phyloP scores from a whole-genome alignment of 2,888 invertebrate species.

The Phaedon cochleariae region DNA sequence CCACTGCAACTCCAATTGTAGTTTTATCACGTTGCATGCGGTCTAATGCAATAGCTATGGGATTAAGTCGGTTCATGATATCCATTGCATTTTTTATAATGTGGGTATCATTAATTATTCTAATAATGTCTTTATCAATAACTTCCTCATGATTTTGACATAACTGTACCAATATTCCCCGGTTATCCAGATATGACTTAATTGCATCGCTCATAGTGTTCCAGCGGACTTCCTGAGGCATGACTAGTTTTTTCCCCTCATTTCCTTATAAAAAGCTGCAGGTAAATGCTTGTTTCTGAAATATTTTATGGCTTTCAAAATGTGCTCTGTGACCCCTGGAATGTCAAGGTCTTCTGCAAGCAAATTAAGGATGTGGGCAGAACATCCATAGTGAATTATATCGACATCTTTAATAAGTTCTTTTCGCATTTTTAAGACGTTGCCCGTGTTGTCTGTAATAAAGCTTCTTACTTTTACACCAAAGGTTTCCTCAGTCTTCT shows the following conservation, averaged over 20 bases:
- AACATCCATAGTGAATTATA: conserved; percentile 33
- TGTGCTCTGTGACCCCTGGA: conserved; percentile 16
- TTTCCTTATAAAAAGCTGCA: too few species aligned
- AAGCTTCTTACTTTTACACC: neutral
- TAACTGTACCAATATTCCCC: conserved; percentile 16
- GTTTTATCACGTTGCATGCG: too few species aligned
- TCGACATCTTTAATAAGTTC: neutral
- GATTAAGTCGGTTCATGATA: neutral
- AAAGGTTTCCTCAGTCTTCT: neutral
- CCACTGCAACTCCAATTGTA: too few species aligned
- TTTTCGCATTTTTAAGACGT: too few species aligned
- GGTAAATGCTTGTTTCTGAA: too few species aligned
- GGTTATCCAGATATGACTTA: neutral
- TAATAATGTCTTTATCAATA: conserved; percentile 17
- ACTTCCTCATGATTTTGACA: conserved; percentile 21
- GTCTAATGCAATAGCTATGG: too few species aligned
- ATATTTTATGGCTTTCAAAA: conserved; percentile 11
- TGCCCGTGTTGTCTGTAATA: conserved; percentile 5
- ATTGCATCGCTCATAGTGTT: too few species aligned
- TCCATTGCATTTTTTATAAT: neutral
- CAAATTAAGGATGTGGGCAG: conserved; percentile 22
- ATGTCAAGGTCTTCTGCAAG: conserved; percentile 17
- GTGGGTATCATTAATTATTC: conserved; percentile 21
- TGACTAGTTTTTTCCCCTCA: too few species aligned
- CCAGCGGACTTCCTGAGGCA: too few species aligned